These are phyloP conservation scores for Buceros bicornis DNA, from an alignment of 2,797 vertebrate species.

Conservation along the genomic window DNA sequence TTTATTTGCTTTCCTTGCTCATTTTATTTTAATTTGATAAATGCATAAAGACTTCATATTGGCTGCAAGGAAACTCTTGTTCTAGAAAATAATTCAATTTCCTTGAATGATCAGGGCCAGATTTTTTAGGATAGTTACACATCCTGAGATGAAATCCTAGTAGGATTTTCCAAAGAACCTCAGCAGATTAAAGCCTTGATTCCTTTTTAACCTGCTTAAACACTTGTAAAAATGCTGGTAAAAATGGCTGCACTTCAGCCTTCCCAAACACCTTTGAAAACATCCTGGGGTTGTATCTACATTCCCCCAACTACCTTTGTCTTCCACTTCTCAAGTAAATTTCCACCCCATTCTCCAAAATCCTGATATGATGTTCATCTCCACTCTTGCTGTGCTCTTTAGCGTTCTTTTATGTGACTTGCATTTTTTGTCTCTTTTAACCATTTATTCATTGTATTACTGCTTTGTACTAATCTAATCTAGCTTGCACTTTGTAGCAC, in stretches of 20 bases:
- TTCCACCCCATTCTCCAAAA: background rate
- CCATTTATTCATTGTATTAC: background rate
- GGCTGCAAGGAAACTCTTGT: background rate
- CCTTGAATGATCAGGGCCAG: background rate
- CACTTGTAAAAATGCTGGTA: slow-evolving; percentile 12
- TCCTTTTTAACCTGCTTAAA: slow-evolving; percentile 30
- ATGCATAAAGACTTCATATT: background rate
- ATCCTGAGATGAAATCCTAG: background rate
- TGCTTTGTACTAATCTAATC: background rate
- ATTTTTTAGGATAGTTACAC: slow-evolving; percentile 22
- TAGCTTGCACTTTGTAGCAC: background rate
- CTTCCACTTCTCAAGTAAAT: background rate
- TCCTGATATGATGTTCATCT: background rate
- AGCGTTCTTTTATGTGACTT: background rate
- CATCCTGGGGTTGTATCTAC: background rate
- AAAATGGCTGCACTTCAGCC: background rate
- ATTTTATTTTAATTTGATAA: slow-evolving; percentile 45
- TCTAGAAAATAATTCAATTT: slow-evolving; percentile 32
- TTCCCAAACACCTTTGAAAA: background rate
- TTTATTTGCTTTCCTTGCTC: slow-evolving; percentile 34
- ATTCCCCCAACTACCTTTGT: background rate
- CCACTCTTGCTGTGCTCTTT: background rate
- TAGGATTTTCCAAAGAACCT: slow-evolving; percentile 15
- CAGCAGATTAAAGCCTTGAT: background rate
- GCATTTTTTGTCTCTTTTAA: slow-evolving; percentile 27